phyloP scores from a whole-genome alignment of 2,888 invertebrate genomes.

The Drosophila mettleri region DNA sequence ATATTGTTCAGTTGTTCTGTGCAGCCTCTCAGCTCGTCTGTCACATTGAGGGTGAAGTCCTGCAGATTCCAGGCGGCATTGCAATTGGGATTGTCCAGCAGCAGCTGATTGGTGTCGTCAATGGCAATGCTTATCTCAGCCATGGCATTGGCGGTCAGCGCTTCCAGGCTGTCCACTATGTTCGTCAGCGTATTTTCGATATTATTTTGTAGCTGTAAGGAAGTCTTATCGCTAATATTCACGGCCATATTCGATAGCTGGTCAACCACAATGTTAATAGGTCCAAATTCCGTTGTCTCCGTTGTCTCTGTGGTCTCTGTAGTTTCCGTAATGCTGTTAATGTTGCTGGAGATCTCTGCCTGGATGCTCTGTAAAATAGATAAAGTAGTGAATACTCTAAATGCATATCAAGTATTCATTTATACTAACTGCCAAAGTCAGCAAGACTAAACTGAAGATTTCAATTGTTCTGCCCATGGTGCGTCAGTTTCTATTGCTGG shows the following conservation, averaged over 20 bases:
- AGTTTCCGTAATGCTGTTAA: constrained; percentile 27
- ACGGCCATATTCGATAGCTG: constrained; percentile 64
- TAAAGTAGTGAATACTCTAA: too few relatives aligned
- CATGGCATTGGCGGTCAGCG: constrained; percentile 54
- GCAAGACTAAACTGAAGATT: constrained; percentile 40
- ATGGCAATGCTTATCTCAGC: constrained; percentile 57
- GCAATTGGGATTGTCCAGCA: constrained; percentile 60
- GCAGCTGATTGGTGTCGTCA: constrained; percentile 57
- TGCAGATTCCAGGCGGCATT: constrained; percentile 62
- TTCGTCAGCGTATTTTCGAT: constrained; percentile 47
- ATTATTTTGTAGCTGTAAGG: constrained; percentile 58
- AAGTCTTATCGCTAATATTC: constrained; percentile 57
- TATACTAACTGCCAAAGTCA: constrained; percentile 54
- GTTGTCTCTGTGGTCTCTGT: constrained; percentile 39
- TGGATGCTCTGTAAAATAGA: constrained; percentile 21
- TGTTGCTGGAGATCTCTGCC: constrained; percentile 13
- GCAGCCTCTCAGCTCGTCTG: constrained; percentile 57
- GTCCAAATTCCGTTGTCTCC: constrained; percentile 63
- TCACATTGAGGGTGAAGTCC: constrained; percentile 61
- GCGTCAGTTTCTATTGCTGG: constrained; percentile 21
- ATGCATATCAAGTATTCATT: background rate
- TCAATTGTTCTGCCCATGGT: constrained; percentile 38
- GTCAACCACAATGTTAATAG: constrained; percentile 67
- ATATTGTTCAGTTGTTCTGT: constrained; percentile 44
- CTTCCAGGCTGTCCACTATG: constrained; percentile 61